Evolutionary conservation across 1,140 invertebrate species (phyloP).

Genomic region (Diachasma alloeum): DNA sequence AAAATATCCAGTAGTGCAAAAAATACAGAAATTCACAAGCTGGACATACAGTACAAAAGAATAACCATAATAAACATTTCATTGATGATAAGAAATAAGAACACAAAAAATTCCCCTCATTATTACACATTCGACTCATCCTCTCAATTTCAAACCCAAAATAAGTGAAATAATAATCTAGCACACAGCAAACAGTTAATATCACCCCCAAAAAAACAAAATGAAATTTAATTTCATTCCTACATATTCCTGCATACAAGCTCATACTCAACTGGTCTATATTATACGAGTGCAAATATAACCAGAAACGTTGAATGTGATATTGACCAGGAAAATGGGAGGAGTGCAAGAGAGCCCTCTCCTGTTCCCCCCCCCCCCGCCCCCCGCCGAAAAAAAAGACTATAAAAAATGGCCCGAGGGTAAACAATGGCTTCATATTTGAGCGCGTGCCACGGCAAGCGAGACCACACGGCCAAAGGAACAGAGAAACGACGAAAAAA

Average conservation of each 20-base stretch:
- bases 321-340: constrained; percentile 4
- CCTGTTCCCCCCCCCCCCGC: not conserved
- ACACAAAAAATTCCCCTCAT: too few species aligned
- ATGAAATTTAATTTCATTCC: not conserved
- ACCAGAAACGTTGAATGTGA: constrained; percentile 7
- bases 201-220: not conserved
- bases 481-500: not conserved
- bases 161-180: not conserved
- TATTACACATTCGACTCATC: too few species aligned
- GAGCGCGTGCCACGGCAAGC: not conserved
- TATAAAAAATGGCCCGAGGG: not conserved
- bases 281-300: not conserved
- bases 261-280: not conserved
- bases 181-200: not conserved
- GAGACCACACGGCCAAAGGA: not conserved
- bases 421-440: constrained; percentile 14
- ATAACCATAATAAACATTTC: too few species aligned
- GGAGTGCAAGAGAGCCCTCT: not conserved
- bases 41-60: too few species aligned
- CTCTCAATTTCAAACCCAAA: too few species aligned
- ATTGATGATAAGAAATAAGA: too few species aligned
- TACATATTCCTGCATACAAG: not conserved
- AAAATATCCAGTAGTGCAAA: too few species aligned
- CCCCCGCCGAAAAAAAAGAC: not conserved
- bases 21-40: too few species aligned